Conservation (phyloP, 1,140 invertebrate species). For the Caligus rogercresseyi region DNA sequence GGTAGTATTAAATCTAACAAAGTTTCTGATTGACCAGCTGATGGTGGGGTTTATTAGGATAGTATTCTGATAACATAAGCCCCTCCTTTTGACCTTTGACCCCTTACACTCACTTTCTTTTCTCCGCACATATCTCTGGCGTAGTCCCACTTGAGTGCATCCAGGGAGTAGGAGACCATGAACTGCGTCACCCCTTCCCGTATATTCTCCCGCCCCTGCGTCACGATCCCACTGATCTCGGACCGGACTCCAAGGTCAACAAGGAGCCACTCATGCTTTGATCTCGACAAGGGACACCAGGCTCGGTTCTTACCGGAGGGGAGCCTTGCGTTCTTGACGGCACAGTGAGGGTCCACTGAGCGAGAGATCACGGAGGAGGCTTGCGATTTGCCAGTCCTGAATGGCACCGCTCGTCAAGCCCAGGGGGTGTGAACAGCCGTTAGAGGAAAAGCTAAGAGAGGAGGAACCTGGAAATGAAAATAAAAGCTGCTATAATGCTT, state of each 20-base stretch:
- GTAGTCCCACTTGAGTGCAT: conserved; percentile 36
- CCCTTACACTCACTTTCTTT: too few relatives aligned
- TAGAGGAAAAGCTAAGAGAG: background rate
- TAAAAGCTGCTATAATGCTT: too few relatives aligned
- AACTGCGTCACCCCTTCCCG: conserved; percentile 37
- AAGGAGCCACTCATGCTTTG: conserved; percentile 38
- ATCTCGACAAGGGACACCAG: conserved; percentile 37
- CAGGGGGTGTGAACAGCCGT: conserved; percentile 32
- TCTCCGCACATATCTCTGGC: conserved; percentile 34
- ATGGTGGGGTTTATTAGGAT: too few relatives aligned
- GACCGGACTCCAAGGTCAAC: conserved; percentile 34
- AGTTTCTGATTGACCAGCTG: too few relatives aligned
- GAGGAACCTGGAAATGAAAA: too few relatives aligned
- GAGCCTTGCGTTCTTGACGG: conserved; percentile 36
- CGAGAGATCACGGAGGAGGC: conserved; percentile 35
- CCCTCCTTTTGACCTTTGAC: too few relatives aligned
- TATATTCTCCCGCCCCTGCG: conserved; percentile 35
- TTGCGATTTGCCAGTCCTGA: conserved; percentile 40
- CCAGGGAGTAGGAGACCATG: conserved; percentile 35
- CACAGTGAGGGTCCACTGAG: conserved; percentile 34
- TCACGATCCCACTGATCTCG: conserved; percentile 37
- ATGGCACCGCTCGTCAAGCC: conserved; percentile 38
- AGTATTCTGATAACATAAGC: too few relatives aligned
- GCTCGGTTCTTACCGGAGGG: conserved; percentile 34
- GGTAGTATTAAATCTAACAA: too few relatives aligned